Evolutionary conservation across 92 coral and sea anemone genomes (phyloP), one percentile per base, ranked within the genome.

Genomic region (Epizoanthus ramosus): DNA sequence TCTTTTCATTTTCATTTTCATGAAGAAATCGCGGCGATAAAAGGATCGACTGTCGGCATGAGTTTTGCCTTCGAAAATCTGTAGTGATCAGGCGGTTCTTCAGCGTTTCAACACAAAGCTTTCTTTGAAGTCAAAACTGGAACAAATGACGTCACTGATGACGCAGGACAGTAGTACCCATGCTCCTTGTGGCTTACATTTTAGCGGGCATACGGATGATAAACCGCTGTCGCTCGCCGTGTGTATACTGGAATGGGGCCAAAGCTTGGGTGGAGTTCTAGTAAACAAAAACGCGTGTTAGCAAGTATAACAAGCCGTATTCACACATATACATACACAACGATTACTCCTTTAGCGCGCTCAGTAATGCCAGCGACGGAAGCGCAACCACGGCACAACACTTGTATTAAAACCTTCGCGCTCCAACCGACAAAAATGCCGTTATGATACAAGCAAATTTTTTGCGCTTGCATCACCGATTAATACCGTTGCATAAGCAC

Each of bases 191-290:
- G 47, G 39, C 56, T 72, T 77, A 77, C 70, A 77, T 77, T 77
- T 77, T 89, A 93, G 89, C 98, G 98, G 77, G 94, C 98, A 83
- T 93, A 93, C 50, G 98, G 98, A 85, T 93, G 98, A 86, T 88
- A 93, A 25, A 92, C 86, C 71, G 82, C 53, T 63, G 82, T 59
- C 82, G 82, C 28, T 63, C 82, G 82, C 70, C 82, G 43, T 65
- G 82, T 61, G 82, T 77, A 77, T 65, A 77, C 82, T 63, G 82
- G 82, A 39, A 77, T 77, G 66, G 82, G 82, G 31, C 82, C 82
- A 77, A 77, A 57, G 82, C 82, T 77, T 56, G 82, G 28, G 63
- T 77, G 82, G 37, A 77, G 71, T 77, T 77, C 82, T 77, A 18
- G 45, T 37, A 23, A 39, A 37, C 22, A 9, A 77, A 35, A 23